Conservation (phyloP, 2,113 vertebrate genomes). For the Colinus virginianus region DNA sequence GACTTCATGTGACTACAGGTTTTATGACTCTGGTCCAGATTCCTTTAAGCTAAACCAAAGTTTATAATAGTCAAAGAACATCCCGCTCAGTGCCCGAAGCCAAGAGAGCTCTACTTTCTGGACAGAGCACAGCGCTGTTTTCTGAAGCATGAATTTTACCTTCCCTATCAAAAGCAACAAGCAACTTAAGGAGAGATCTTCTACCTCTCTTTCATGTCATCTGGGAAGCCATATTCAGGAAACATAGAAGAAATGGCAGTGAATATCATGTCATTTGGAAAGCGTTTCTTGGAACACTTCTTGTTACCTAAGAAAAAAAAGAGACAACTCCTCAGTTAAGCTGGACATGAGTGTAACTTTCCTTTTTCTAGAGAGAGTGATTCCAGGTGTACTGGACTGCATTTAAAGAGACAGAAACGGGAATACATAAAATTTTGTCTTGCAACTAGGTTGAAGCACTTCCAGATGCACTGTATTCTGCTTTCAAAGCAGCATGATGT, state of each 20-base stretch:
- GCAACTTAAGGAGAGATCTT: background rate
- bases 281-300: slow-evolving; percentile 84
- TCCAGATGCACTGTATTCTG: background rate
- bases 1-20: background rate
- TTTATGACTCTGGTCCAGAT: background rate
- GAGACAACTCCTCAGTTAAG: background rate
- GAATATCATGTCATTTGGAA: slow-evolving; percentile 96
- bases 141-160: background rate
- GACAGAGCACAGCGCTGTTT: background rate
- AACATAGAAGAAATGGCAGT: slow-evolving; percentile 97
- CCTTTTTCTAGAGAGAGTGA: background rate
- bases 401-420: background rate
- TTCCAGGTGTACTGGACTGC: background rate
- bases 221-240: slow-evolving; percentile 93
- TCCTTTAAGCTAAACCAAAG: background rate
- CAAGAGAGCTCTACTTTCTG: background rate
- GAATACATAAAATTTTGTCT: background rate
- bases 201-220: slow-evolving; percentile 98
- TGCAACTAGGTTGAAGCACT: background rate
- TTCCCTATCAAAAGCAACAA: background rate
- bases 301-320: slow-evolving; percentile 82
- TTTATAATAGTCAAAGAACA: fast-evolving
- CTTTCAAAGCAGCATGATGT: fast-evolving
- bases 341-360: background rate
- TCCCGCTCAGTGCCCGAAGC: background rate